Evolutionary conservation across 2,888 invertebrate genomes (phyloP), one percentile per base, ranked within the genome.

Genomic region (Homarus gammarus): DNA sequence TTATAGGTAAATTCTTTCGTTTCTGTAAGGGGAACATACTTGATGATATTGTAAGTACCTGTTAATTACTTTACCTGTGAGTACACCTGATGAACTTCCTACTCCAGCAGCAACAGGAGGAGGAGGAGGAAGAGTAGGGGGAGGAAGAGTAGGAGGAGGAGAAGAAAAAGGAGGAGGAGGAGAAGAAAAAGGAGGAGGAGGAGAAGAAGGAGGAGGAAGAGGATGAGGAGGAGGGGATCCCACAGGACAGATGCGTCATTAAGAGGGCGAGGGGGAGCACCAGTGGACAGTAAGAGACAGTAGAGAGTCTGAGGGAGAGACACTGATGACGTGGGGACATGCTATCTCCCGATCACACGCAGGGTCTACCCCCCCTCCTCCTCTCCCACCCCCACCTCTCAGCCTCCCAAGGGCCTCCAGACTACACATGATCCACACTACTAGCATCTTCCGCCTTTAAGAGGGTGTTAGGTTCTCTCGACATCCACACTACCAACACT

Each of bases 311-410:
- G 18, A 27, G 27, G 64, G 64, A 27, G 27, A 27, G 78, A n/a
- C 70, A 10, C 72, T 83, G 83, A 83, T 83, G 83, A 83, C 83
- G 33, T 6, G 44, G 36, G 72, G 83, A 83, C 83, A 83, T 83
- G 83, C 83, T 72, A 83, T 83, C 83, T 33, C 51, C 49, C 83
- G 83, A 83, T 83, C 72, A 72, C 38, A 44, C 36, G 27, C 40
- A 31, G 6, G 40, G 38, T 27, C 61, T 61, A 31, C 27, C 56
- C 78, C 75, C 31, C 79, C 56, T 36, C 38, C 79, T 61, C 61
- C 38, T 51, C 15, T 22, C 33, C 78, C 33, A 33, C 78, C 33
- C 22, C 8, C 27, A 51, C 78, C 33, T 64, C 64, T 27, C 27
- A 10, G 27, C 27, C 3, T 2, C 44, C 27, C 27, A 8, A n/a